Evolutionary conservation across 2,888 invertebrate species (phyloP).

Genomic region (Rugalucina vietnamica): DNA sequence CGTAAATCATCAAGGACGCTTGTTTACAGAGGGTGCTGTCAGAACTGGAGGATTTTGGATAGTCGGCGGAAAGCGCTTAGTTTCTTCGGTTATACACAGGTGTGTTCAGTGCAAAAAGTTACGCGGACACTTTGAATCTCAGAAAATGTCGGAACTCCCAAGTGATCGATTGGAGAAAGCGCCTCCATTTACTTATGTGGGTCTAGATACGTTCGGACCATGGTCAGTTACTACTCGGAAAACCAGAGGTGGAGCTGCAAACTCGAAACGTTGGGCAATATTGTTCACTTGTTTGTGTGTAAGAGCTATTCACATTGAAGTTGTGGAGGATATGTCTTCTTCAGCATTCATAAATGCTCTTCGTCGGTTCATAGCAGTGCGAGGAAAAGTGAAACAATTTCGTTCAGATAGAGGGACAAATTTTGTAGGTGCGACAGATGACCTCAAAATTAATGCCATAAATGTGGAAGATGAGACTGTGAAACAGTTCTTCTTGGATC

Average conservation of each 20-base stretch:
- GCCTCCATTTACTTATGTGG: constrained; percentile 58
- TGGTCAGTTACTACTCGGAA: constrained; percentile 33
- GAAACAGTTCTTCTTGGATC: constrained; percentile 18
- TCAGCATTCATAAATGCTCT: constrained; percentile 55
- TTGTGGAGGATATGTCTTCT: constrained; percentile 47
- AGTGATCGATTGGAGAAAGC: constrained; percentile 35
- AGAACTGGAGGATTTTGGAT: constrained; percentile 53
- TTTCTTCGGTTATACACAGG: constrained; percentile 31
- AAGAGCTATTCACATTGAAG: constrained; percentile 54
- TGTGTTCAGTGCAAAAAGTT: constrained; percentile 43
- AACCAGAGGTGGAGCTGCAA: constrained; percentile 42
- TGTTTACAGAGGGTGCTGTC: constrained; percentile 55
- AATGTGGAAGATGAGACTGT: constrained; percentile 32
- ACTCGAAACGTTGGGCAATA: constrained; percentile 52
- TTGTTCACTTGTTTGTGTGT: constrained; percentile 54
- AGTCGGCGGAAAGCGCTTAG: constrained; percentile 28
- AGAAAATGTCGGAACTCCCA: constrained; percentile 59
- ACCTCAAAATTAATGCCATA: constrained; percentile 26
- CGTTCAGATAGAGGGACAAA: constrained; percentile 55
- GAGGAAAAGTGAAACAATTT: constrained; percentile 41
- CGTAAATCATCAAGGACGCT: constrained; percentile 52
- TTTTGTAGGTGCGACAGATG: constrained; percentile 45
- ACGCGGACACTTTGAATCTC: constrained; percentile 19
- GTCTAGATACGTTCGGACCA: constrained; percentile 47
- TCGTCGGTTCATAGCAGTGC: constrained; percentile 44